Percentiles rank a stretch among this genome's conserved stretches.
These are phyloP conservation scores for Actinia tenebrosa DNA, from an alignment of 64 coral and sea anemone species.

Conservation along the genomic window DNA sequence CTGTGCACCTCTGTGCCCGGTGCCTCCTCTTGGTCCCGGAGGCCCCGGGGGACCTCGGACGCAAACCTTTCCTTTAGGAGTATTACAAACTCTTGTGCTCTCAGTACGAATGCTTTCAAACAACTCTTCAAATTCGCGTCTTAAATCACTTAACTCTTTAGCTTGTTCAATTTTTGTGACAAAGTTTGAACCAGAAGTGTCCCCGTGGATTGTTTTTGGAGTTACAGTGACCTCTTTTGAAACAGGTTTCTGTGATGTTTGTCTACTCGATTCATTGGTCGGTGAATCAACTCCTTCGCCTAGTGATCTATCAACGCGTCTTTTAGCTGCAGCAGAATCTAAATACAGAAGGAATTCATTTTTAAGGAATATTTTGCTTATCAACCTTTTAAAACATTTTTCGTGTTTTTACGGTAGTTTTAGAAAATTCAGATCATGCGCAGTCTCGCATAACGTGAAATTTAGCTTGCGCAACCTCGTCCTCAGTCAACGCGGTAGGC, in stretches of 20 bases:
- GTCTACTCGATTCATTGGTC: not conserved
- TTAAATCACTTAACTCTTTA: not conserved
- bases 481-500: too few relatives aligned
- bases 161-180: constrained; percentile 5
- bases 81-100: constrained; percentile 34
- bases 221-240: not conserved
- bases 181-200: not conserved
- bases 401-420: too few relatives aligned
- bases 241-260: not conserved
- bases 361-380: too few relatives aligned
- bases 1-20: constrained; percentile 23
- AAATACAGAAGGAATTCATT: not conserved
- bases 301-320: not conserved
- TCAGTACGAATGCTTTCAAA: constrained; percentile 29
- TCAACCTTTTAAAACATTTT: too few relatives aligned
- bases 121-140: constrained; percentile 9
- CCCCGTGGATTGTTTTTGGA: not conserved
- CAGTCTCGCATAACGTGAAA: too few relatives aligned
- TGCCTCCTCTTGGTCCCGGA: constrained; percentile 30
- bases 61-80: constrained; percentile 34
- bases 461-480: too few relatives aligned
- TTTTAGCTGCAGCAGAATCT: not conserved
- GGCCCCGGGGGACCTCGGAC: constrained; percentile 27
- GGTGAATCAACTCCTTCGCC: not conserved
- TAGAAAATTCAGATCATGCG: too few relatives aligned